Evolutionary conservation across 2,888 invertebrate species (phyloP), one percentile per base, ranked within the genome.

Genomic region (Hyles lineata): DNA sequence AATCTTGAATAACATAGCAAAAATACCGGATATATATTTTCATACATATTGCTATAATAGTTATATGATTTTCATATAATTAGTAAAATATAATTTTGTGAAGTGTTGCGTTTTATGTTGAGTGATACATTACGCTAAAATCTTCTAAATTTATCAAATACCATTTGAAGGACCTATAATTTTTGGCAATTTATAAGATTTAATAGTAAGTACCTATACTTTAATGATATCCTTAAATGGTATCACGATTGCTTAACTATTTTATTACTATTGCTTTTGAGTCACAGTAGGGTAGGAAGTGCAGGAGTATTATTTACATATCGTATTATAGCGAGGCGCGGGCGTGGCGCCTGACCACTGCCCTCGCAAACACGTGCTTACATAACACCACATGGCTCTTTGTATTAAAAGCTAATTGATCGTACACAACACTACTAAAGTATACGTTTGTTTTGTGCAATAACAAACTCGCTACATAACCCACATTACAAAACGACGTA

Each of bases 181-280:
- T 67, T 67, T 67, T 67, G 67, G 67, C 50, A 67, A 67, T 67
- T 43, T 67, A 50, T 63, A 43, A 11, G 9, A 23, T 67, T 43
- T 23, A 50, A 61, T 19, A 19, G 29, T 61, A 32, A 29, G 6
- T 25, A 61, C 25, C 17, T 61, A 60, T 15, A 17, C 19, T 32
- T 61, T 17, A 61, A 61, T 32, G 29, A 61, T 61, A 61, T 29
- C 29, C 6, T 19, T 61, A 19, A 61, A 17, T 61, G 7, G 19
- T 61, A 17, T 25, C 29, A 61, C 29, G 29, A 29, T 25, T 61
- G 32, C 29, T 29, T 32, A 61, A 19, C 21, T 23, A 60, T 25
- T 15, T 23, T 11, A 60, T 25, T 58, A 15, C 23, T 60, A 23
- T 60, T 60, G 23, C n/a, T 55, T 19, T 55, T n/a, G 55, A 55